These are phyloP conservation scores for Clarias batrachus DNA, from an alignment of 2,113 vertebrate genomes.

Conservation along the genomic window DNA sequence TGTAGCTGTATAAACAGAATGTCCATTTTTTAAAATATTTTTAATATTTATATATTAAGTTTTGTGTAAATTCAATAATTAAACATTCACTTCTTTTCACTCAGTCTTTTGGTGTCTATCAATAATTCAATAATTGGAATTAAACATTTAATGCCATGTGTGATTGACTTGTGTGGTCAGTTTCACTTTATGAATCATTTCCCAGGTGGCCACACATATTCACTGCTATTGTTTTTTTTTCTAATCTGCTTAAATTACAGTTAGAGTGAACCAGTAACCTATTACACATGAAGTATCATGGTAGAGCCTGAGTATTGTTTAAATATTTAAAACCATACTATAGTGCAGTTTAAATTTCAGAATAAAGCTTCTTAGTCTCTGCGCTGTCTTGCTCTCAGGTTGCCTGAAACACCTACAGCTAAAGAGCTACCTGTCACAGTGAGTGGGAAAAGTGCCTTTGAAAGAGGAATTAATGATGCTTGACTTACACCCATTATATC, in stretches of 20 bases:
- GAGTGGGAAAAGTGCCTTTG: conserved; percentile 41
- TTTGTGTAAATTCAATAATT: background rate
- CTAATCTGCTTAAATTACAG: background rate
- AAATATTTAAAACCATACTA: conserved; percentile 5
- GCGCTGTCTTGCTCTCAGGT: conserved; percentile 55
- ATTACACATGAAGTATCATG: background rate
- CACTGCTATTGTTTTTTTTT: too few relatives aligned
- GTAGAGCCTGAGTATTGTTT: background rate
- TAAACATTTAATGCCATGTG: background rate
- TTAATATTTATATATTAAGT: background rate
- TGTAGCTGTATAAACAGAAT: background rate
- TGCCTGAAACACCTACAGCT: conserved; percentile 54
- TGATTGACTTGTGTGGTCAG: background rate
- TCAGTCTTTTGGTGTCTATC: background rate
- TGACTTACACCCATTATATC: conserved; percentile 62
- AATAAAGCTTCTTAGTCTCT: conserved; percentile 32
- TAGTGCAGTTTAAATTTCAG: background rate
- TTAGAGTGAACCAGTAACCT: background rate
- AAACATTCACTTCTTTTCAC: background rate
- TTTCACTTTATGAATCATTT: background rate
- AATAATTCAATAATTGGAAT: background rate
- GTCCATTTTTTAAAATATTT: background rate
- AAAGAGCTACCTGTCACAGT: conserved; percentile 54
- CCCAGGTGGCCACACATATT: background rate
- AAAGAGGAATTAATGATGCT: conserved; percentile 61